Percentiles rank a stretch among this genome's conserved stretches.
Conservation (phyloP, 1,140 invertebrate genomes). For the Aphaenogaster floridana region DNA sequence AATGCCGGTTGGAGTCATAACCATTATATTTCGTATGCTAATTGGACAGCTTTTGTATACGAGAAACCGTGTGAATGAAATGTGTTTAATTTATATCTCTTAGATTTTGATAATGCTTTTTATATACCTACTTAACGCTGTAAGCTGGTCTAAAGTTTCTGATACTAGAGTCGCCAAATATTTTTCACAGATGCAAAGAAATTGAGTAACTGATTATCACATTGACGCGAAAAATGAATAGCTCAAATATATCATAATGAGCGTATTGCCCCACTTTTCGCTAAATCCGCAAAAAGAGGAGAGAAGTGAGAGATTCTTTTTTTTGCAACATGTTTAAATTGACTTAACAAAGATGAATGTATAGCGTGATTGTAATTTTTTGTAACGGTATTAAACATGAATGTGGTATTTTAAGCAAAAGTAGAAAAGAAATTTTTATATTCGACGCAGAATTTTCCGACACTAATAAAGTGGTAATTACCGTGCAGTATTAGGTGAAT, state of each 20-base stretch:
- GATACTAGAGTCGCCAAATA: neutral
- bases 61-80: neutral
- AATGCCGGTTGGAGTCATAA: constrained; percentile 9
- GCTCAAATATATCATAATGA: neutral
- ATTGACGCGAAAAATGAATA: neutral
- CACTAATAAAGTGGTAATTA: neutral
- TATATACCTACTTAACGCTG: neutral
- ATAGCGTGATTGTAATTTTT: neutral
- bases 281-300: neutral
- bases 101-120: neutral
- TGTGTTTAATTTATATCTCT: constrained; percentile 3
- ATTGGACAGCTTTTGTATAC: constrained; percentile 42
- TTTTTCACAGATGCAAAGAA: neutral
- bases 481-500: neutral
- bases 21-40: constrained; percentile 34
- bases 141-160: neutral
- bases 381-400: neutral
- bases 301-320: neutral
- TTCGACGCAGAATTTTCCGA: constrained; percentile 13
- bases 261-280: neutral
- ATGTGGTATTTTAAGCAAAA: neutral
- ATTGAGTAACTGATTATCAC: neutral
- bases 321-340: neutral
- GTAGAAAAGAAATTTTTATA: constrained; percentile 10
- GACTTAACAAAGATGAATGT: neutral